phyloP scores from a whole-genome alignment of 2,797 vertebrate genomes.

The Lagodon rhomboides region DNA sequence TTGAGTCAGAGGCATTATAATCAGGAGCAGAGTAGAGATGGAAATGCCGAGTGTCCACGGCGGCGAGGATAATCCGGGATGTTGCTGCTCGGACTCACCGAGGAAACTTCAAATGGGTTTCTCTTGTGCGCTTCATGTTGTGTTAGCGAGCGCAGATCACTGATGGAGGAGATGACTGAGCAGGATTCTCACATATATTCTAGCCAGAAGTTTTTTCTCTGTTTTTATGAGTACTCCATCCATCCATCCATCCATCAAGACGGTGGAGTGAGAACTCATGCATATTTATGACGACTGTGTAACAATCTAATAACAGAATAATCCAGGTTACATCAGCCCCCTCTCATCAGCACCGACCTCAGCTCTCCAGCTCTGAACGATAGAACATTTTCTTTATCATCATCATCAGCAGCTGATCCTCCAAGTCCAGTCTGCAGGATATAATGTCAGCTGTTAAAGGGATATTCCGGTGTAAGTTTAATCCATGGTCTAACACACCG shows the following conservation, averaged over 20 bases:
- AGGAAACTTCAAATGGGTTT: conserved; percentile 40
- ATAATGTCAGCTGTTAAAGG: no score
- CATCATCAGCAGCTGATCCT: neutral
- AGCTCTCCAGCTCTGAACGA: neutral
- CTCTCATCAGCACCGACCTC: neutral
- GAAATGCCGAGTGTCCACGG: neutral
- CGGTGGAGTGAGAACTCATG: neutral
- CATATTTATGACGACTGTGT: conserved; percentile 20
- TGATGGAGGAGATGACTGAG: neutral
- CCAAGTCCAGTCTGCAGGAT: no score
- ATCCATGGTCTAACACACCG: no score
- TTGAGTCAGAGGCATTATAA: conserved; percentile 2
- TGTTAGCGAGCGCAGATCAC: neutral
- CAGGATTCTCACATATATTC: neutral
- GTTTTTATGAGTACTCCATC: conserved; percentile 5
- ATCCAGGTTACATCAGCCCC: conserved; percentile 19
- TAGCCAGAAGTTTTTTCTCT: neutral
- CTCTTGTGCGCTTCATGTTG: conserved; percentile 36
- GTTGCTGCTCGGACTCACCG: neutral
- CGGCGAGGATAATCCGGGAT: conserved; percentile 2
- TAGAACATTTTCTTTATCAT: neutral
- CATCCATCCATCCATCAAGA: neutral
- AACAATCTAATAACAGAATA: conserved; percentile 4
- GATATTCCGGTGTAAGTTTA: no score
- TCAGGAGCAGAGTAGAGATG: neutral